phyloP scores from a whole-genome alignment of 2,797 vertebrate genomes.

The Coendou prehensilis region DNA sequence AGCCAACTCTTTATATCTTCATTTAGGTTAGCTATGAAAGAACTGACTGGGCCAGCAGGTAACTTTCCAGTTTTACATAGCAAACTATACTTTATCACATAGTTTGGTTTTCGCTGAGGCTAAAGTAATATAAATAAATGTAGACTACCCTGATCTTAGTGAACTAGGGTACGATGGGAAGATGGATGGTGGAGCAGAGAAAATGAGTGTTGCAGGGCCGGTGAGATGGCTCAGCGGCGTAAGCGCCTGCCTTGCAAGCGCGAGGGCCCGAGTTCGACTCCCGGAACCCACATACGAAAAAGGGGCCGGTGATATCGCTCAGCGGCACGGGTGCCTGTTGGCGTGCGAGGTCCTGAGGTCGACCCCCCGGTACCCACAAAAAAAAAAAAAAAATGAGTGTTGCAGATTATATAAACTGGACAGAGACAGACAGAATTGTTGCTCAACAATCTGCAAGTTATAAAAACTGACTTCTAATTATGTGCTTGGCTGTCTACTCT shows the following conservation, averaged over 20 bases:
- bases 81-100: background rate
- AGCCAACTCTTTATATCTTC: background rate
- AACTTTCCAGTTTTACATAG: background rate
- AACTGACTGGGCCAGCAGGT: background rate
- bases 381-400: background rate
- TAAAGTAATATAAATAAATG: background rate
- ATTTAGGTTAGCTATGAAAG: slow-evolving; percentile 2
- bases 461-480: background rate
- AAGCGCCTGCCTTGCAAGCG: too few species aligned
- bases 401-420: background rate
- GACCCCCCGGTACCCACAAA: too few species aligned
- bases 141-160: background rate
- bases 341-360: too few species aligned
- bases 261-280: too few species aligned
- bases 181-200: background rate
- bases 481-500: background rate
- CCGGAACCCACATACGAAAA: too few species aligned
- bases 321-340: too few species aligned
- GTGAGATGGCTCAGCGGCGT: too few species aligned
- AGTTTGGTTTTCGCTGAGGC: background rate
- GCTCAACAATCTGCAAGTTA: background rate
- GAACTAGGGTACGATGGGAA: background rate
- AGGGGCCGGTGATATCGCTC: too few species aligned
- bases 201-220: background rate
- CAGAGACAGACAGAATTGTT: background rate